Base-by-base conservation (phyloP, 2,888 invertebrate species). In the Drosophila incognita region DNA sequence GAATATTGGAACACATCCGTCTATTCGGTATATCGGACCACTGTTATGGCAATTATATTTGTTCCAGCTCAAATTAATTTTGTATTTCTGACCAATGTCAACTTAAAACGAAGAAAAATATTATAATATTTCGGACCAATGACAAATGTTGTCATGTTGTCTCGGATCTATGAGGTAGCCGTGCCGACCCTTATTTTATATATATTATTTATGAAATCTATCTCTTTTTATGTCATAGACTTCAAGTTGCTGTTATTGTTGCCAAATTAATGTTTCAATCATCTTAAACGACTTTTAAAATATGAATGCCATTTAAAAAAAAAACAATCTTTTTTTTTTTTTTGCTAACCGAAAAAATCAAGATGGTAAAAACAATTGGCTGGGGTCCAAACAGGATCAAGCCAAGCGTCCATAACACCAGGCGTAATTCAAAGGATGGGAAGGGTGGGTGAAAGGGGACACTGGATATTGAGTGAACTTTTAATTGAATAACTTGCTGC, bases 401-500 rank as follows among this genome's bases (percentile, higher is more conserved):
- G 49, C 35, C 49, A 51, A 56, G 38, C 48, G 67, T 48, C 27
- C 36, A 67, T 54, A 66, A 53, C 24, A 52, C 54, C 53, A 36
- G 15, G 24, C 21, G 33, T 38, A 52, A 57, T 11, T 53, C 36
- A 38, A 61, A 31, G 49, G 42, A 57, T 48, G 53, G 13, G 21
- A n/a, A 31, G 51, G 11, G 46, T 4, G 4, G 27, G 27, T 2
- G 10, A 18, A 27, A 21, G 18, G 57, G 31, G 49, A 70, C 69
- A 68, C 64, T 56, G 73, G 70, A 68, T 73, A 89, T 78, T 84
- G 73, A 74, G 62, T 68, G 85, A 86, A 87, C 79, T 89, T 87
- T 87, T 87, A 87, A 89, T 87, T 87, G 88, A 87, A 87, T 90
- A 87, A 86, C 77, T 90, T 79, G 86, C 83, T 79, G 79, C 83